Evolutionary conservation across 2,113 vertebrate species (phyloP).

Genomic region (Camarhynchus parvulus): DNA sequence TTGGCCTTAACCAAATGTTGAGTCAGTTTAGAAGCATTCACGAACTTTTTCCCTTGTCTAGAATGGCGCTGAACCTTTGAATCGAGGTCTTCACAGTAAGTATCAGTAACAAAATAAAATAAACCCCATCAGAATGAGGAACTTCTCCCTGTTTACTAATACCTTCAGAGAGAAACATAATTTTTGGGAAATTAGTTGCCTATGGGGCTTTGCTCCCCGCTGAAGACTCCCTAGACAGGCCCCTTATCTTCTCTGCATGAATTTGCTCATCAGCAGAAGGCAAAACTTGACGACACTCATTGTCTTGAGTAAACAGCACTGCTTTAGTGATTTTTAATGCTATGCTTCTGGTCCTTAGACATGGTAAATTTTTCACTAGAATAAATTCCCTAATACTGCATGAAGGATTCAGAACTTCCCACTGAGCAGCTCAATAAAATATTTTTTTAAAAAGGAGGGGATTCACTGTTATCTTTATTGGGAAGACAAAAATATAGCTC

Average conservation of each 20-base stretch:
- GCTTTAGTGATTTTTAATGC: not conserved
- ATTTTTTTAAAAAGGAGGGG: not conserved
- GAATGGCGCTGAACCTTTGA: not conserved
- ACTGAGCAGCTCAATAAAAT: not conserved
- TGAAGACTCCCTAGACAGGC: not conserved
- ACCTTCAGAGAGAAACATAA: not conserved
- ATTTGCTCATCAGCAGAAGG: not conserved
- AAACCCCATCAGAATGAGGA: not conserved
- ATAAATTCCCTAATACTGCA: not conserved
- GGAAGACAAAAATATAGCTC: not conserved
- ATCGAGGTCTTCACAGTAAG: rapidly evolving
- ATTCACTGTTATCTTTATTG: constrained; percentile 1
- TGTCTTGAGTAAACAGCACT: not conserved
- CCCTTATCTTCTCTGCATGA: not conserved
- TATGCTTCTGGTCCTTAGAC: not conserved
- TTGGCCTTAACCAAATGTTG: not conserved
- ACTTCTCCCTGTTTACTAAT: not conserved
- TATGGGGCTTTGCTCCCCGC: not conserved
- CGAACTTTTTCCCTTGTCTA: not conserved
- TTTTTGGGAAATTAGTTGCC: not conserved
- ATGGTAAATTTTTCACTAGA: not conserved
- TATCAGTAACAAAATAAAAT: not conserved
- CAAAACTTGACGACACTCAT: not conserved
- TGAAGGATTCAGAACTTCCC: not conserved
- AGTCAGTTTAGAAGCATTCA: not conserved